Percentiles rank a stretch among this genome's conserved stretches.
phyloP scores from a whole-genome alignment of 1,140 invertebrate genomes.

The Vanessa atalanta region DNA sequence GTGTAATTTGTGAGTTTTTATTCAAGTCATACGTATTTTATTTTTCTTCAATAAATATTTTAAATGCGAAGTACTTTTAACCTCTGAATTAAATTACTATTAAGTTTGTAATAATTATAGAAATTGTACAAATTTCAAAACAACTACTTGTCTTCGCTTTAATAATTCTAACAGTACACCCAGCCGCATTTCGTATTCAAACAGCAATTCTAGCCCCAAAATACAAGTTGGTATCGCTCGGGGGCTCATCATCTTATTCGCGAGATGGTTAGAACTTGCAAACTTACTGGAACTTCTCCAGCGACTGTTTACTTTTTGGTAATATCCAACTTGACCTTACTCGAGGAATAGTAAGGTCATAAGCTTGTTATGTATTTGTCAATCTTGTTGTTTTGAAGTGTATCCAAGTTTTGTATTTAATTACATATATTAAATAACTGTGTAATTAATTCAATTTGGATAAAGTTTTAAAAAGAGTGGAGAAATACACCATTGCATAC shows the following conservation, averaged over 20 bases:
- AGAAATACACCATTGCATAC: too few relatives aligned
- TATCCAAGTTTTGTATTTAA: not conserved
- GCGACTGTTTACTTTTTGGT: slow-evolving; percentile 53
- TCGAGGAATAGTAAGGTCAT: slow-evolving; percentile 19
- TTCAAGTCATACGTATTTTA: too few relatives aligned
- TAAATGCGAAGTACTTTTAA: too few relatives aligned
- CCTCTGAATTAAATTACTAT: not conserved
- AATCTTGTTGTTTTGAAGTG: slow-evolving; percentile 18
- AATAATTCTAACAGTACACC: slow-evolving; percentile 27
- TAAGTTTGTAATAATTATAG: not conserved
- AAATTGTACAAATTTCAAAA: slow-evolving; percentile 9
- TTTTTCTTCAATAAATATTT: too few relatives aligned
- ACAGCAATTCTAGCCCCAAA: slow-evolving; percentile 41
- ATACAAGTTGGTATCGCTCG: slow-evolving; percentile 42
- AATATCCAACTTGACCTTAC: slow-evolving; percentile 53
- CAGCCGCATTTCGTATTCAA: slow-evolving; percentile 38
- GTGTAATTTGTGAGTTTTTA: too few relatives aligned
- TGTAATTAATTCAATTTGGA: too few relatives aligned
- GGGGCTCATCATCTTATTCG: slow-evolving; percentile 45
- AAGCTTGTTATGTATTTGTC: slow-evolving; percentile 30
- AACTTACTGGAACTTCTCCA: slow-evolving; percentile 55
- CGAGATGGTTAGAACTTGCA: slow-evolving; percentile 53
- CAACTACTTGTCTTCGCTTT: slow-evolving; percentile 24
- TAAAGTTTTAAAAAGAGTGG: too few relatives aligned
- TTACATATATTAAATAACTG: too few relatives aligned